Conservation (phyloP, 92 coral and sea anemone genomes). For the Zoanthus gigantus region DNA sequence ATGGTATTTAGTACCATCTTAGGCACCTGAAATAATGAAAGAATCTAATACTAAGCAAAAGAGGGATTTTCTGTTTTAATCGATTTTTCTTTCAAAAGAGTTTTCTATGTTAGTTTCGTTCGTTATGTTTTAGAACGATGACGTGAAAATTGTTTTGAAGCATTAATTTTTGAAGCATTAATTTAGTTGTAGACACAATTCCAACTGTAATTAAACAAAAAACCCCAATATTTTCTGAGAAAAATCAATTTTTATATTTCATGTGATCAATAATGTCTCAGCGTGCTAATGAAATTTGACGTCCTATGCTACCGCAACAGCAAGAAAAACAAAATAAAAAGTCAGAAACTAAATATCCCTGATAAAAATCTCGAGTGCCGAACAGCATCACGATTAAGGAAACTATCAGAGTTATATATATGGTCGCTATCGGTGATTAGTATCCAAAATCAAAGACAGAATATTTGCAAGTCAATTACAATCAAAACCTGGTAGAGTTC, state of each 20-base stretch:
- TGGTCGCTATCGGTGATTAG: constrained; percentile 11
- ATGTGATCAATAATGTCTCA: background rate
- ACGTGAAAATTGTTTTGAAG: background rate
- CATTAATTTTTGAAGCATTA: background rate
- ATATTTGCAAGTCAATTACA: constrained; percentile 6
- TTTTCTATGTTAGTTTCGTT: too few relatives aligned
- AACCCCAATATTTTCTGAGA: background rate
- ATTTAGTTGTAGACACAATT: too few relatives aligned
- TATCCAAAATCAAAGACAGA: background rate
- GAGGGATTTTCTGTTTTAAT: too few relatives aligned
- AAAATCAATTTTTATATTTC: background rate
- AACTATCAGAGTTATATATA: background rate
- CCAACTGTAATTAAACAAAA: background rate
- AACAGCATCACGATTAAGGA: constrained; percentile 25
- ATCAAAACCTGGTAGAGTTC: constrained; percentile 1
- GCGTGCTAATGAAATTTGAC: constrained; percentile 4
- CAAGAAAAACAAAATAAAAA: background rate
- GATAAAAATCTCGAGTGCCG: constrained; percentile 43
- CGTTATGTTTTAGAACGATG: too few relatives aligned
- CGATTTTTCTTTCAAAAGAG: too few relatives aligned
- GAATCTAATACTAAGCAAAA: too few relatives aligned
- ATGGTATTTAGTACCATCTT: too few relatives aligned
- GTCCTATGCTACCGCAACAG: background rate
- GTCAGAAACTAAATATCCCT: constrained; percentile 14
- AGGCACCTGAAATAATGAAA: too few relatives aligned